phyloP scores from a whole-genome alignment of 2,888 invertebrate genomes.

The Noctua fimbriata region DNA sequence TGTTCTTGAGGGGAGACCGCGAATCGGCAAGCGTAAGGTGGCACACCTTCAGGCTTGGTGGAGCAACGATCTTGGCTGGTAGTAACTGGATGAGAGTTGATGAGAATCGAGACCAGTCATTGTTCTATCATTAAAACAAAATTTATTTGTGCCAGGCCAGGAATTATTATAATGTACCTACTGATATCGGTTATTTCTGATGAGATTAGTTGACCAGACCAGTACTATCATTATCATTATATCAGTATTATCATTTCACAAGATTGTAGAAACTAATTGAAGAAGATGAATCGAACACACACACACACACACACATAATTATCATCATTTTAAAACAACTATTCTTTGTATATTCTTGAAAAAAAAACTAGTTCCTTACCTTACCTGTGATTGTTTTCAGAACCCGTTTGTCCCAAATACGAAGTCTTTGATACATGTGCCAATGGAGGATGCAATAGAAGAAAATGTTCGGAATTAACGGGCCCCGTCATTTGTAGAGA shows the following conservation, averaged over 20 bases:
- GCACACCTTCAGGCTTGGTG: too few species aligned
- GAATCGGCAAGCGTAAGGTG: too few species aligned
- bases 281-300: not conserved
- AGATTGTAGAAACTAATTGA: not conserved
- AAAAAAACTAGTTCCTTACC: not conserved
- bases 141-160: not conserved
- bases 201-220: not conserved
- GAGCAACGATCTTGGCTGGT: too few species aligned
- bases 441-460: slow-evolving; percentile 31
- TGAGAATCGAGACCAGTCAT: too few species aligned
- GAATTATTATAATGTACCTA: not conserved
- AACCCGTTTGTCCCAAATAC: slow-evolving; percentile 28
- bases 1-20: too few species aligned
- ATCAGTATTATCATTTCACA: not conserved
- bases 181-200: not conserved
- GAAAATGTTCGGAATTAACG: slow-evolving; percentile 41
- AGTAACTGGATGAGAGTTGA: too few species aligned
- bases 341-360: not conserved
- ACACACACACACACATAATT: too few species aligned
- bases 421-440: slow-evolving; percentile 43
- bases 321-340: not conserved
- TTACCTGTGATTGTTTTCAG: slow-evolving; percentile 16
- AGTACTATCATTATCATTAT: too few species aligned
- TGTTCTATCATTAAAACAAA: not conserved
- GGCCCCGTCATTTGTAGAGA: slow-evolving; percentile 21